A percentile compares a stretch with the other conserved stretches of the same genome.
These are phyloP conservation scores for Bolinopsis microptera DNA, from an alignment of 37 sponge, comb jelly and placozoan genomes.

Conservation along the genomic window DNA sequence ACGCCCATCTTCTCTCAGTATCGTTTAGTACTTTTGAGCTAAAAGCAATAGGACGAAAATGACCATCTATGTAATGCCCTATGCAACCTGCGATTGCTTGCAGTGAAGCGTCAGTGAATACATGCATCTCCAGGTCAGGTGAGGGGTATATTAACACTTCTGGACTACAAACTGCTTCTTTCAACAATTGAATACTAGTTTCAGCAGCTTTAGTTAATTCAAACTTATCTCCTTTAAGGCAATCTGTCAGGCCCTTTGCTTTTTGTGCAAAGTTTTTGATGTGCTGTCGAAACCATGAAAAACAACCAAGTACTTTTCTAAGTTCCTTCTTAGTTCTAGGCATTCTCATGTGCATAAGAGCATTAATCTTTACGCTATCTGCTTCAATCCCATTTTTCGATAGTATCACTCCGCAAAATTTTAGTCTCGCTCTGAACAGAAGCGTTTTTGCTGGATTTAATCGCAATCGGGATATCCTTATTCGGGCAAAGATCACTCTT, in stretches of 20 bases:
- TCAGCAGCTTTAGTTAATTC: constrained; percentile 30
- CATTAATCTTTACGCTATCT: constrained; percentile 52
- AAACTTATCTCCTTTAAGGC: constrained; percentile 67
- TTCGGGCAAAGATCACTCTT: constrained; percentile 68
- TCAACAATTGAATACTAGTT: constrained; percentile 67
- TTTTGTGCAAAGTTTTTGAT: neutral
- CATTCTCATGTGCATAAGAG: neutral
- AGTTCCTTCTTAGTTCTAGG: neutral
- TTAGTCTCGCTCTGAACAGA: constrained; percentile 65
- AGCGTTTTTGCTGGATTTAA: constrained; percentile 68
- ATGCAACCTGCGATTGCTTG: constrained; percentile 72
- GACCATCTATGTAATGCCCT: constrained; percentile 63
- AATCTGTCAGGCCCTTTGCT: constrained; percentile 43
- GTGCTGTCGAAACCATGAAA: constrained; percentile 22
- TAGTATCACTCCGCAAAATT: constrained; percentile 71
- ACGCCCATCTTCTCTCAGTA: constrained; percentile 66
- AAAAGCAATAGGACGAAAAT: constrained; percentile 68
- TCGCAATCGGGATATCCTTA: constrained; percentile 71
- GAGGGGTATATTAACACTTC: constrained; percentile 71
- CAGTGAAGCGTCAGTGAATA: constrained; percentile 77
- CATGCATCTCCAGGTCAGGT: constrained; percentile 61
- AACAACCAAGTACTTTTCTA: constrained; percentile 42
- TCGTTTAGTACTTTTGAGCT: constrained; percentile 67
- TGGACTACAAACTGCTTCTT: constrained; percentile 61
- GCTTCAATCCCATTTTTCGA: constrained; percentile 70